Evolutionary conservation across 2,113 vertebrate genomes (phyloP).

Genomic region (Micromys minutus): DNA sequence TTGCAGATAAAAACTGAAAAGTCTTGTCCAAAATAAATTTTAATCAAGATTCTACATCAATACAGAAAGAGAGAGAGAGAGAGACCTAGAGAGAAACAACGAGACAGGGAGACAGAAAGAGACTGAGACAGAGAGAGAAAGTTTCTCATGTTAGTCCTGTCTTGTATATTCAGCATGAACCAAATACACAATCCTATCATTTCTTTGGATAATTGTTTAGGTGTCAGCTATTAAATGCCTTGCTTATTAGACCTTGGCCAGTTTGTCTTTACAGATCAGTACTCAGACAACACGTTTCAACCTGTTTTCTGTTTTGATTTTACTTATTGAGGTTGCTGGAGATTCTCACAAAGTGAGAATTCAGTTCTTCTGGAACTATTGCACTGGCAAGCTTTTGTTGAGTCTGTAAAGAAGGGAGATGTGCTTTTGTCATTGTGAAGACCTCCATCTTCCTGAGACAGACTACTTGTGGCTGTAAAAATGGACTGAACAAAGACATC

Average conservation of each 20-base stretch:
- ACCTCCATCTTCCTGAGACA: background rate
- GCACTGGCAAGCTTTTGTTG: background rate
- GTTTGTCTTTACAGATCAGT: background rate
- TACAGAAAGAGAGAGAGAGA: background rate
- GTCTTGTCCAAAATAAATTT: background rate
- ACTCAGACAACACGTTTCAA: background rate
- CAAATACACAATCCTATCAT: background rate
- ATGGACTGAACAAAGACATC: background rate
- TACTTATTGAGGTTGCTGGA: background rate
- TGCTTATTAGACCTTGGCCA: background rate
- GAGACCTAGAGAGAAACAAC: too few relatives aligned
- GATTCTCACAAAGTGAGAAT: background rate
- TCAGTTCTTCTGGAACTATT: background rate
- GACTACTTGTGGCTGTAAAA: background rate
- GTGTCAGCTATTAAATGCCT: background rate
- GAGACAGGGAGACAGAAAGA: too few relatives aligned
- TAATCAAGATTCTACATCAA: too few relatives aligned
- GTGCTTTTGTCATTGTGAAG: background rate
- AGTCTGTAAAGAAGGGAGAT: background rate
- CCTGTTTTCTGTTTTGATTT: background rate
- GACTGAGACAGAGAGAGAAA: background rate
- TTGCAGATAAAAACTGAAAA: background rate
- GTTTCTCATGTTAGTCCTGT: background rate
- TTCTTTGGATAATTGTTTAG: background rate
- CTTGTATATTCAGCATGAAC: background rate